These are phyloP conservation scores for Leucosticte australis DNA, from an alignment of 2,113 vertebrate species.

Conservation along the genomic window DNA sequence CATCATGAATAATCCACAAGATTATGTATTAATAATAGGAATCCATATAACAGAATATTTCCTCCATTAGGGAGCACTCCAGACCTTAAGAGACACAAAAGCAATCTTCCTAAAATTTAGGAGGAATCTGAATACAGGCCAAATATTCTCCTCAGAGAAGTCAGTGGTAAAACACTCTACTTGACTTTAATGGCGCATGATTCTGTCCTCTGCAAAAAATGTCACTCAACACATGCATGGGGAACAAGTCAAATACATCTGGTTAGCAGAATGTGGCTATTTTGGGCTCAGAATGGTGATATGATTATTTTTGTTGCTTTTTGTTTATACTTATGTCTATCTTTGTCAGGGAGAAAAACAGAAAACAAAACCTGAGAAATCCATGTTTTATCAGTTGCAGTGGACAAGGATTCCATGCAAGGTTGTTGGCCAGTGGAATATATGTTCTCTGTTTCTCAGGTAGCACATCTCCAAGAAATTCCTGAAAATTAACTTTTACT, in stretches of 20 bases:
- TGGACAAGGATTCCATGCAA: background rate
- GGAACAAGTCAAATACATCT: conserved; percentile 7
- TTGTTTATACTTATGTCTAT: background rate
- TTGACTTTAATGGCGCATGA: background rate
- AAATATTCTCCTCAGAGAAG: background rate
- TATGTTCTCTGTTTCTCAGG: background rate
- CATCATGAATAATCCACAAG: background rate
- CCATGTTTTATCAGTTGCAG: background rate
- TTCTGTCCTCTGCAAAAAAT: background rate
- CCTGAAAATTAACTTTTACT: background rate
- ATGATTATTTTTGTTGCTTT: background rate
- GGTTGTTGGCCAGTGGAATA: background rate
- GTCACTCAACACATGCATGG: background rate
- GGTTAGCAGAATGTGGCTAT: background rate
- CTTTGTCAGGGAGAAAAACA: background rate
- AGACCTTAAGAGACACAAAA: background rate
- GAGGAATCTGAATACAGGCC: background rate
- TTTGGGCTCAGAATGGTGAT: background rate
- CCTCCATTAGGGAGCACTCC: background rate
- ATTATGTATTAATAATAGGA: background rate
- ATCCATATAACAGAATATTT: background rate
- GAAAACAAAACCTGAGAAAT: background rate
- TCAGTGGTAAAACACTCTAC: background rate
- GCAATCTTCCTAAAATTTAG: background rate
- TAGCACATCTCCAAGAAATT: background rate